Conservation (phyloP, 2,113 vertebrate species). For the Ictalurus furcatus region DNA sequence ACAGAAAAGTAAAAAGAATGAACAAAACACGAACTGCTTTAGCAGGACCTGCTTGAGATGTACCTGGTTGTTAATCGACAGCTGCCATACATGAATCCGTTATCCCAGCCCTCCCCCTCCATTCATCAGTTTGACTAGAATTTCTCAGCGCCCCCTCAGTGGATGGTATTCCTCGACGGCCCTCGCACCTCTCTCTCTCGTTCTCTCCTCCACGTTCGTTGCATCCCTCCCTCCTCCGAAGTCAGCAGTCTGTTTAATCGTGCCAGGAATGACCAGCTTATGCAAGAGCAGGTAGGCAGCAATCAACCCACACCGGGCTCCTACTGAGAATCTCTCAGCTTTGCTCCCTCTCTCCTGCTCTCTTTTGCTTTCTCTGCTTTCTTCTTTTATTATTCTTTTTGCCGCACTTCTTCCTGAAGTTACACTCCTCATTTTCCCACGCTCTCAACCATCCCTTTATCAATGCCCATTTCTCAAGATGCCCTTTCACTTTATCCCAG, state of each 20-base stretch:
- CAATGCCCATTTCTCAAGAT: conserved; percentile 15
- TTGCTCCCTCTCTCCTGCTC: conserved; percentile 11
- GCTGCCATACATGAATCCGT: conserved; percentile 72
- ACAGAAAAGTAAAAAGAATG: neutral
- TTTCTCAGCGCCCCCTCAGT: conserved; percentile 63
- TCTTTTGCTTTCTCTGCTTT: conserved; percentile 2
- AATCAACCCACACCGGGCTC: conserved; percentile 65
- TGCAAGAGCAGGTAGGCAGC: conserved; percentile 69
- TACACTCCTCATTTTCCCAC: conserved; percentile 21
- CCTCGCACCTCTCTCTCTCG: conserved; percentile 34
- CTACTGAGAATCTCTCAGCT: conserved; percentile 49
- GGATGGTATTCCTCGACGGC: conserved; percentile 63
- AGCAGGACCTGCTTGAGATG: conserved; percentile 7
- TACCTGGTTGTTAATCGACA: conserved; percentile 10
- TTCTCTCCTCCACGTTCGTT: conserved; percentile 26
- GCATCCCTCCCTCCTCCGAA: conserved; percentile 66
- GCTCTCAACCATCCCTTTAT: neutral
- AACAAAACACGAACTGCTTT: neutral
- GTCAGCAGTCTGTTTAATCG: conserved; percentile 60
- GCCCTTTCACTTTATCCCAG: conserved; percentile 21
- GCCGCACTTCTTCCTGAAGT: neutral
- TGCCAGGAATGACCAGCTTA: conserved; percentile 71
- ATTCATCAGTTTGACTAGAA: conserved; percentile 60
- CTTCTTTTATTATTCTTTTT: neutral
- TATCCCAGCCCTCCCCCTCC: conserved; percentile 73